Conservation (phyloP, 30 jellyfish, hydroid and myxozoan species). For the Haliclystus octoradiatus region DNA sequence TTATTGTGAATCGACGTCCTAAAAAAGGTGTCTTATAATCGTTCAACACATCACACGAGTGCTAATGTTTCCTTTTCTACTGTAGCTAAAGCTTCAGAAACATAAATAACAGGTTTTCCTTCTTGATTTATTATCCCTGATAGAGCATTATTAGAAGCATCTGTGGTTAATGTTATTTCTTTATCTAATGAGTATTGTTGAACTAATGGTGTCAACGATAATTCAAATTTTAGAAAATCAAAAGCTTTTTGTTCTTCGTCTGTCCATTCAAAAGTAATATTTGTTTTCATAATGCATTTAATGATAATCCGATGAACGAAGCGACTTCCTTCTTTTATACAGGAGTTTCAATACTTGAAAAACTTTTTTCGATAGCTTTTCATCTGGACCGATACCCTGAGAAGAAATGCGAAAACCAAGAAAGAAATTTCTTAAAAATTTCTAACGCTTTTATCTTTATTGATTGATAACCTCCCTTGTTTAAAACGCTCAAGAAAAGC, state of each 20-base stretch:
- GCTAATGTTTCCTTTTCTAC: neutral
- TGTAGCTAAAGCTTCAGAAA: neutral
- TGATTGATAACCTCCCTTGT: constrained; percentile 14
- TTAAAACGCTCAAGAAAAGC: constrained; percentile 7
- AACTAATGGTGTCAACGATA: neutral
- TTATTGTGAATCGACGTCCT: neutral
- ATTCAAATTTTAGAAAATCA: neutral
- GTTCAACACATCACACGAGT: neutral
- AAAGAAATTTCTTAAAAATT: constrained; percentile 9
- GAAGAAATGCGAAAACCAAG: constrained; percentile 51
- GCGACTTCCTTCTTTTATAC: too few species aligned
- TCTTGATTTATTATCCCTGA: neutral
- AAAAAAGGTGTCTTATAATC: neutral
- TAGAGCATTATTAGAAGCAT: neutral
- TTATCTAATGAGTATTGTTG: neutral
- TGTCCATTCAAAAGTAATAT: neutral
- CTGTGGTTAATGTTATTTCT: neutral
- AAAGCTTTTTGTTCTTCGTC: neutral
- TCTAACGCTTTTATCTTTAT: constrained; percentile 30
- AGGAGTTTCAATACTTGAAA: too few species aligned
- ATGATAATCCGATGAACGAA: too few species aligned
- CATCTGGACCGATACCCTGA: constrained; percentile 31
- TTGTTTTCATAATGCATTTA: too few species aligned
- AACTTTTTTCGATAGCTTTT: too few species aligned
- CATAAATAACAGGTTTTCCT: neutral